phyloP scores from a whole-genome alignment of 2,113 vertebrate species.

The Hypomesus transpacificus region DNA sequence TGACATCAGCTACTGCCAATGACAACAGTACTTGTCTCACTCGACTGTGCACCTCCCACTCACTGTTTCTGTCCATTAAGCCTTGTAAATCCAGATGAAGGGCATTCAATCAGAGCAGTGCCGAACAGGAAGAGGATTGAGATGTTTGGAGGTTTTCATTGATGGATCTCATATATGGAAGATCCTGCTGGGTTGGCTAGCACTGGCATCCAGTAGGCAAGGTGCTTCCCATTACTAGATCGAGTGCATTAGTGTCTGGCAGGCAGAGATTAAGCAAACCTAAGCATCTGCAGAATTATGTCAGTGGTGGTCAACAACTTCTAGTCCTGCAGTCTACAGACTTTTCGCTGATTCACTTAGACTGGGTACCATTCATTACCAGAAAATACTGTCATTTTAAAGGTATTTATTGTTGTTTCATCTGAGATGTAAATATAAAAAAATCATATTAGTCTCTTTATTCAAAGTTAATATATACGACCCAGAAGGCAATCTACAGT shows the following conservation, averaged over 20 bases:
- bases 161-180: slow-evolving; percentile 6
- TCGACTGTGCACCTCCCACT: background rate
- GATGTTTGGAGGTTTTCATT: background rate
- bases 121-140: no score
- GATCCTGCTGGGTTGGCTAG: slow-evolving; percentile 8
- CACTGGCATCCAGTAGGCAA: slow-evolving; percentile 8
- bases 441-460: no score
- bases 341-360: slow-evolving; percentile 9
- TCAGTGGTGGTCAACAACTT: slow-evolving; percentile 8
- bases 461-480: no score
- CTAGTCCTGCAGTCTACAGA: background rate
- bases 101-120: background rate
- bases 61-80: background rate
- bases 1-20: background rate
- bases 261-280: slow-evolving; percentile 13
- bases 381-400: no score
- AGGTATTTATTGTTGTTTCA: no score
- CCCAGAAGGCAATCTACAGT: no score
- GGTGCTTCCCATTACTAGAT: slow-evolving; percentile 11
- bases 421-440: no score
- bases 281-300: slow-evolving; percentile 15
- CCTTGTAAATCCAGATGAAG: no score
- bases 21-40: background rate
- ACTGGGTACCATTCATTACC: background rate
- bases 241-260: slow-evolving; percentile 29